Evolutionary conservation across 2,888 invertebrate species (phyloP).

Genomic region (Ptychoptera albimana): DNA sequence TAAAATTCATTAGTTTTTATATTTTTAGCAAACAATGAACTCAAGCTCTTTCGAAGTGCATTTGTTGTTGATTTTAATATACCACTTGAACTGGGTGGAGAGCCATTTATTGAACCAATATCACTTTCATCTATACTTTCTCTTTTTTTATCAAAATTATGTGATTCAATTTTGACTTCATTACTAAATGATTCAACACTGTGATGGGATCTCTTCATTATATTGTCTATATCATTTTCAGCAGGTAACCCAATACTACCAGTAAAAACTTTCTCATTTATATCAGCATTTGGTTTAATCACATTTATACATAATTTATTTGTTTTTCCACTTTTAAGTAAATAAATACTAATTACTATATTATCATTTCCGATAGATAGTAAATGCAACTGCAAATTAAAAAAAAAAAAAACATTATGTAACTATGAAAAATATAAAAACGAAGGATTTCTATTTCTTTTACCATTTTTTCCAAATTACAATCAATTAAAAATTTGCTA

Average conservation of each 20-base stretch:
- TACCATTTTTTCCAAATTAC: too few species aligned
- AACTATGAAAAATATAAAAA: not conserved
- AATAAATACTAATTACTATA: conserved; percentile 24
- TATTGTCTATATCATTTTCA: too few species aligned
- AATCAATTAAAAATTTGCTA: too few species aligned
- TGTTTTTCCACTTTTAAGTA: conserved; percentile 14
- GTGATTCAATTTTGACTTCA: too few species aligned
- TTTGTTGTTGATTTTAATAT: conserved; percentile 16
- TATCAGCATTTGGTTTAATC: conserved; percentile 21
- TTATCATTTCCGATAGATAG: conserved; percentile 27
- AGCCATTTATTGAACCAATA: too few species aligned
- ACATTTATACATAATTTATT: not conserved
- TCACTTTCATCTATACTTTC: too few species aligned
- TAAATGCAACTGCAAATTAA: conserved; percentile 23
- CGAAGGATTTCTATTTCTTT: not conserved
- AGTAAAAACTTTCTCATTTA: conserved; percentile 7
- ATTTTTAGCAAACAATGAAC: not conserved
- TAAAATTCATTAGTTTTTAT: too few species aligned
- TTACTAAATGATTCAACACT: too few species aligned
- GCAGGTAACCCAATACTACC: not conserved
- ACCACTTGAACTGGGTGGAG: too few species aligned
- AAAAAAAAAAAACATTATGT: not conserved
- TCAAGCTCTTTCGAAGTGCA: conserved; percentile 24
- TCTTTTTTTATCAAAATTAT: too few species aligned
- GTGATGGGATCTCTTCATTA: too few species aligned